Percentiles rank a stretch among this genome's conserved stretches.
Conservation (phyloP, 92 coral and sea anemone species). For the Bergia puertoricense region DNA sequence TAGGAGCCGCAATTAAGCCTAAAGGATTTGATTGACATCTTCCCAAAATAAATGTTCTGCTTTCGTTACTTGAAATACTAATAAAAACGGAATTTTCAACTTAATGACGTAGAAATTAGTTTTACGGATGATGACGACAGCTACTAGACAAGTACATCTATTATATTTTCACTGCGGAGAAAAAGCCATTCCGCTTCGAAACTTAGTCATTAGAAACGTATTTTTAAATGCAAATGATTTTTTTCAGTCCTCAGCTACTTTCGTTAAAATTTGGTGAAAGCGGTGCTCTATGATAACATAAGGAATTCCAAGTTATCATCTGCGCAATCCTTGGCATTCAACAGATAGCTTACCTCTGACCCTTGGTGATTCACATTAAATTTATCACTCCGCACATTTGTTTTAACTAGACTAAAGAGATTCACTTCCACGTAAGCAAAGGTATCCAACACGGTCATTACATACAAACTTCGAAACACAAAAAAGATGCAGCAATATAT, state of each 20-base stretch:
- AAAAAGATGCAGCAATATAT: not conserved
- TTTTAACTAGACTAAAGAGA: not conserved
- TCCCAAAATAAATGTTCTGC: not conserved
- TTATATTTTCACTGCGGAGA: too few species aligned
- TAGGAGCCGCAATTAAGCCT: slow-evolving; percentile 2
- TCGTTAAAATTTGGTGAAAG: not conserved
- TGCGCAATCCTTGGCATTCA: slow-evolving; percentile 6
- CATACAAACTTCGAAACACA: not conserved
- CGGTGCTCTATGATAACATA: not conserved
- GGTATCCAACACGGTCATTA: not conserved
- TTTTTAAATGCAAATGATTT: not conserved
- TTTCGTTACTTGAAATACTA: not conserved
- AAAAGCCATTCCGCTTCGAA: not conserved
- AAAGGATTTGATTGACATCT: slow-evolving; percentile 4
- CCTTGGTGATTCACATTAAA: too few species aligned
- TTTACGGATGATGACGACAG: slow-evolving; percentile 9
- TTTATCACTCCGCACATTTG: not conserved
- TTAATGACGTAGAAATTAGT: slow-evolving; percentile 17
- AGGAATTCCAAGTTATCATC: not conserved
- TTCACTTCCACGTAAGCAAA: not conserved
- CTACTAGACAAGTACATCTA: not conserved
- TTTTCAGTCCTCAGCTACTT: not conserved
- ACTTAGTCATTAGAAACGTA: not conserved
- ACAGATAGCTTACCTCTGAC: not conserved
- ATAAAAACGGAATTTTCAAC: slow-evolving; percentile 13